Percentiles rank a stretch among this genome's conserved stretches.
Evolutionary conservation across 2,888 invertebrate species (phyloP).

Genomic region (Brenthis hecate): DNA sequence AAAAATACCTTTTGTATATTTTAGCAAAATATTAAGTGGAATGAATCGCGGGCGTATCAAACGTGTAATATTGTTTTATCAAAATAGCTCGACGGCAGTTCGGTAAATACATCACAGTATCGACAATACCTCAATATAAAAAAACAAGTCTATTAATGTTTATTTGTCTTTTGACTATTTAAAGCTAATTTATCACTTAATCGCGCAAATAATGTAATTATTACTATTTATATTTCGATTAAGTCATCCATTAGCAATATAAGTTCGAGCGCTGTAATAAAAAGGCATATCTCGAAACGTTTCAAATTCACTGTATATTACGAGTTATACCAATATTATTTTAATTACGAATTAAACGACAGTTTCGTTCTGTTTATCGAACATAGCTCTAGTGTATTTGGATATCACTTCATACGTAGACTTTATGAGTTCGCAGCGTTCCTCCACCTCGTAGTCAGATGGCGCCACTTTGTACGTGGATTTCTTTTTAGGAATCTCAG

Average conservation of each 20-base stretch:
- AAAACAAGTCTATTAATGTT: not conserved
- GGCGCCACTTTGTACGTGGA: conserved; percentile 70
- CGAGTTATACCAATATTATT: conserved; percentile 34
- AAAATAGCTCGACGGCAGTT: conserved; percentile 32
- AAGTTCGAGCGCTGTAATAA: not conserved
- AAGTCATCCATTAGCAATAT: not conserved
- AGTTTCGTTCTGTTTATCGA: conserved; percentile 74
- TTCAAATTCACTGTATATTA: not conserved
- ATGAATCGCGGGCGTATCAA: conserved; percentile 71
- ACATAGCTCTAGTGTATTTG: conserved; percentile 76
- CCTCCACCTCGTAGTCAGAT: conserved; percentile 65
- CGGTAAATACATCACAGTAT: conserved; percentile 34
- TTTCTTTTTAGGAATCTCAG: conserved; percentile 44
- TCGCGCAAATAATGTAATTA: too few species aligned
- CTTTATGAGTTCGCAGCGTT: conserved; percentile 72
- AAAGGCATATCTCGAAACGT: not conserved
- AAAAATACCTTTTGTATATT: conserved; percentile 60
- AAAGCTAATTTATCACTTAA: too few species aligned
- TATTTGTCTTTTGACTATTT: too few species aligned
- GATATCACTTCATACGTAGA: conserved; percentile 74
- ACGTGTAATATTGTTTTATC: conserved; percentile 40
- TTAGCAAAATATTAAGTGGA: conserved; percentile 78
- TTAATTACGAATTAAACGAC: conserved; percentile 67
- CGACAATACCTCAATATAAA: not conserved
- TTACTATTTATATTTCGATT: not conserved